These are phyloP conservation scores for Meda fulgida DNA, from an alignment of 2,797 vertebrate genomes.

Conservation along the genomic window DNA sequence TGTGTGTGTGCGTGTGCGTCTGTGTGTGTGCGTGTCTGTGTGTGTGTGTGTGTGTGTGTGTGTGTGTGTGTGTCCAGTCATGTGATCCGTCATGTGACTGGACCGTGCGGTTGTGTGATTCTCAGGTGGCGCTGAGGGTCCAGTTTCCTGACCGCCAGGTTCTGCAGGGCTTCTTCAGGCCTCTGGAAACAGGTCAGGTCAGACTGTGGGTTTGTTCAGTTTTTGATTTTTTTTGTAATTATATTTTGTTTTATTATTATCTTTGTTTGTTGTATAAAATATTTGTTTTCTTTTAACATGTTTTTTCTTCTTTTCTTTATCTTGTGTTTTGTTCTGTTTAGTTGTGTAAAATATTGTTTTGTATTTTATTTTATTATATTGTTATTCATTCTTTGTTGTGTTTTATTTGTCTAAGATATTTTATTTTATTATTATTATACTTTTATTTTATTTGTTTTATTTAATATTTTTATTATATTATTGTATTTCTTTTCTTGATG, in stretches of 20 bases:
- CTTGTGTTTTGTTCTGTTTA: too few species aligned
- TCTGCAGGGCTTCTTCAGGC: slow-evolving; percentile 92
- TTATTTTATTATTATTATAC: too few species aligned
- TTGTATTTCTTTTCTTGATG: not conserved
- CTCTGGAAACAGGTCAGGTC: slow-evolving; percentile 88
- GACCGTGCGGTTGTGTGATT: not conserved
- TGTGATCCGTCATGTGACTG: not conserved
- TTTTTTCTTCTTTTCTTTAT: too few species aligned
- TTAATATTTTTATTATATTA: not conserved
- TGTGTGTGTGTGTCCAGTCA: not conserved
- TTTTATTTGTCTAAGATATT: not conserved
- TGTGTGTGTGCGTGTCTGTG: too few species aligned
- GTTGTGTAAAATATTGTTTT: not conserved
- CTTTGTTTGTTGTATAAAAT: not conserved
- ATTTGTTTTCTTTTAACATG: not conserved
- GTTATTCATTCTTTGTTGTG: slow-evolving; percentile 21
- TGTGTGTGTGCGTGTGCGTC: too few species aligned
- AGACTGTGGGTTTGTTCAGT: not conserved
- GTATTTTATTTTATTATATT: not conserved
- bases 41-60: too few species aligned
- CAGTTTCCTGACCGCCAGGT: slow-evolving; percentile 92
- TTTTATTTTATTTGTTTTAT: not conserved
- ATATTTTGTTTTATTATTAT: not conserved
- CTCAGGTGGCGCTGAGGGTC: slow-evolving; percentile 90
- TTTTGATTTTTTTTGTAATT: too few species aligned